Base-by-base conservation (phyloP, 2,888 invertebrate genomes). In the Platerodrilus igneus region DNA sequence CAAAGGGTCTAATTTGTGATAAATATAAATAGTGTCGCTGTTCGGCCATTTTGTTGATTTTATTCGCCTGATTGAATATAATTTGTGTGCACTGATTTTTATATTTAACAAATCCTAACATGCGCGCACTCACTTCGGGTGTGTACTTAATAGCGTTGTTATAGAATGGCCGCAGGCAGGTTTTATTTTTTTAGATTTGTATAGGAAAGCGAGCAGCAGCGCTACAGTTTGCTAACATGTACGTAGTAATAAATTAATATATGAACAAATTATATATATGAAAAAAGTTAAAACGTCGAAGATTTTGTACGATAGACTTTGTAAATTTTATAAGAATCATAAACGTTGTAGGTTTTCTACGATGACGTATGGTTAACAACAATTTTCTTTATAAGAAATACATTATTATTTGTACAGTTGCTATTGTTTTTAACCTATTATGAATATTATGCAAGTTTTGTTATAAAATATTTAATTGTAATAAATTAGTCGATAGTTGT, bases 361-460 rank as follows among this genome's bases (percentile, higher is more conserved):
- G 58, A 57, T 54, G 42, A 47, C 33, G 16, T 16, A 35, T 28
- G 34, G 26, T 23, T 17, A 39, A 47, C 57, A 55, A 48, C 56
- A 52, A 57, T 57, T 61, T 58, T 64, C 65, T 65, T 66, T 62
- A 64, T 65, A 66, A 66, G 64, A 65, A 64, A 57, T 59, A 62
- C 64, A 63, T 65, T 65, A 66, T 64, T 66, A 66, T 61, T 64
- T 66, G 64, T 66, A 66, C 59, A 64, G 60, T 65, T 64, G 62
- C 63, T n/a, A n/a, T n/a, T n/a, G n/a, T 64, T 65, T 63, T 58
- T 61, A 45, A 46, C 45, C 39, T 47, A 48, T 37, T 27, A 34
- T 48, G 46, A 50, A 47, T 44, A 52, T 52, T 58, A 60, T 64
- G 63, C 64, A 25, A 61, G 61, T 65, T 65, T 66, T 66, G 65